phyloP scores from a whole-genome alignment of 2,797 vertebrate species.

The Gallinago stenura region DNA sequence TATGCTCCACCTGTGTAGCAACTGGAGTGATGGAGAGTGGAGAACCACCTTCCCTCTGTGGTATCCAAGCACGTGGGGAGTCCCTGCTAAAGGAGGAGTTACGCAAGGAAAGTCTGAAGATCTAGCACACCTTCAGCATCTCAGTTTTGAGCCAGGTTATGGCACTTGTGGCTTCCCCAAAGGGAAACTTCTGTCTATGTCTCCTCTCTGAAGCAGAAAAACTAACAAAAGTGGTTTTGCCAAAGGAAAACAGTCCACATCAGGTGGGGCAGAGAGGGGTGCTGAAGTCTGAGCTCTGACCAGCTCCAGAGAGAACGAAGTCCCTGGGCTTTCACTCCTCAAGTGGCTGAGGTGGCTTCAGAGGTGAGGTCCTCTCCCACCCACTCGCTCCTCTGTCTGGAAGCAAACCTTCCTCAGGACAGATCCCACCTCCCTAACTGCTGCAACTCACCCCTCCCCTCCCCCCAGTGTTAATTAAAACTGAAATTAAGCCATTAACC shows the following conservation, averaged over 20 bases:
- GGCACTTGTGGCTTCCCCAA: neutral
- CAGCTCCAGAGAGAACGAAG: neutral
- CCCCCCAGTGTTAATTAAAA: neutral
- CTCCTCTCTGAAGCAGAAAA: neutral
- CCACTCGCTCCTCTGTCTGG: accelerated
- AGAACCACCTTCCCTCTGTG: neutral
- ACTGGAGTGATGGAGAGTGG: neutral
- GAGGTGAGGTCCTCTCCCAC: neutral
- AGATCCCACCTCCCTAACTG: neutral
- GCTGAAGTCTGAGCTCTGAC: neutral
- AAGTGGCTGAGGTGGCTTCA: neutral
- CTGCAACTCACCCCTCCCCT: neutral
- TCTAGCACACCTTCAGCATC: neutral
- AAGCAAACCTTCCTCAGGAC: neutral
- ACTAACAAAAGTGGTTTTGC: neutral
- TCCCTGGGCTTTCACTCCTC: neutral
- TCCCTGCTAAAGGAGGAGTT: accelerated
- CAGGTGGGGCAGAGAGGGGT: neutral
- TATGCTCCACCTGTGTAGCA: neutral
- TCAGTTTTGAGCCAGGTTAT: neutral
- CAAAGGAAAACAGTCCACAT: neutral
- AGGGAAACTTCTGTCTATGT: neutral
- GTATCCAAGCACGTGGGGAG: accelerated
- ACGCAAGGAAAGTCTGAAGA: neutral
- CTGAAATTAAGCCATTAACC: neutral